A percentile compares a stretch with the other conserved stretches of the same genome.
Conservation (phyloP, 2,888 invertebrate genomes). For the Cacoxenus indagator region DNA sequence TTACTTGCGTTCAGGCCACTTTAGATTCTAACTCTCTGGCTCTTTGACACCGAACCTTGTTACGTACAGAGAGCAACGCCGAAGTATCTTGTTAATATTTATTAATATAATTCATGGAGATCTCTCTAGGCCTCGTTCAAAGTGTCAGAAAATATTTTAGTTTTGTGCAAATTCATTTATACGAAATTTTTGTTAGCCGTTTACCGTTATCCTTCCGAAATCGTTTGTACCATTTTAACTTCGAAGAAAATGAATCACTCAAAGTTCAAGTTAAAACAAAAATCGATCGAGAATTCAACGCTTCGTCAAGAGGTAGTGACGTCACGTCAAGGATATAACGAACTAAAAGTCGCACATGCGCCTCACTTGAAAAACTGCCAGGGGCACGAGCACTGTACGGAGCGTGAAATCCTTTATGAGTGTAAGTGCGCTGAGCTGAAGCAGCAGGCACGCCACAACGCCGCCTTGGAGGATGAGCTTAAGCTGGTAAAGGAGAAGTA, state of each 20-base stretch:
- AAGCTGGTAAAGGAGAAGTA: conserved; percentile 37
- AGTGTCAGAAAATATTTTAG: too few species aligned
- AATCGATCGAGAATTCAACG: neutral
- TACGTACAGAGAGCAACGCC: too few species aligned
- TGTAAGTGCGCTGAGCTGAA: neutral
- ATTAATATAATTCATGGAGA: too few species aligned
- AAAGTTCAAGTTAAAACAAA: neutral
- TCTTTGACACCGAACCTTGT: too few species aligned
- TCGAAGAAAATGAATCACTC: neutral
- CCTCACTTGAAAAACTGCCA: conserved; percentile 20
- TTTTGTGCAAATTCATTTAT: neutral
- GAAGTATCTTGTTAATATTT: too few species aligned
- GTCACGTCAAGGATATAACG: conserved; percentile 24
- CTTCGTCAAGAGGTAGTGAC: conserved; percentile 37
- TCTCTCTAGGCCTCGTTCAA: too few species aligned
- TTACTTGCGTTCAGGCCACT: too few species aligned
- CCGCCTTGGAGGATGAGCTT: conserved; percentile 46
- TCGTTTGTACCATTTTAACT: neutral
- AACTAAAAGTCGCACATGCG: conserved; percentile 22
- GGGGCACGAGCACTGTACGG: conserved; percentile 14
- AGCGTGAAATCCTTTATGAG: neutral
- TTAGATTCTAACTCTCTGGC: too few species aligned
- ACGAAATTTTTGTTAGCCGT: too few species aligned
- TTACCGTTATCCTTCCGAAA: neutral
- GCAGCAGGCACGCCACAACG: conserved; percentile 34